phyloP scores from a whole-genome alignment of 2,888 invertebrate species.

The Amblyjoppa fuscipennis region DNA sequence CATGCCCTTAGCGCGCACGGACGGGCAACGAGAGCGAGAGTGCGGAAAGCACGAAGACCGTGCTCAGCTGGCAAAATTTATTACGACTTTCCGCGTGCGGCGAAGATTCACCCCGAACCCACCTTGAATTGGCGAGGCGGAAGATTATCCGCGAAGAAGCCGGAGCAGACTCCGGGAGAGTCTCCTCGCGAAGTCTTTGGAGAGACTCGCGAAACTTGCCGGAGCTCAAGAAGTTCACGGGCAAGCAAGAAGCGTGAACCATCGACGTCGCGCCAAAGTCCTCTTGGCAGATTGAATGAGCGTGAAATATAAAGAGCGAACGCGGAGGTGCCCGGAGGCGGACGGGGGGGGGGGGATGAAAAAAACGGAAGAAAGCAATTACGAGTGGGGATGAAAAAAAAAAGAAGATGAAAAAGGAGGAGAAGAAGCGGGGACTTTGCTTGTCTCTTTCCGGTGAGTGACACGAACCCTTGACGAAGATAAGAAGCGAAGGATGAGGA shows the following conservation, averaged over 20 bases:
- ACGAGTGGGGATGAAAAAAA: slow-evolving; percentile 27
- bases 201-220: slow-evolving; percentile 15
- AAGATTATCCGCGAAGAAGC: slow-evolving; percentile 8
- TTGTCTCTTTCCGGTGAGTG: slow-evolving; percentile 28
- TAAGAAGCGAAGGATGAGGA: neutral
- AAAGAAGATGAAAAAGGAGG: neutral
- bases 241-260: neutral
- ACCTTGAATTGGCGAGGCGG: slow-evolving; percentile 1
- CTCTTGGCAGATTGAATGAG: slow-evolving; percentile 48
- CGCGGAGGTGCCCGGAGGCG: neutral
- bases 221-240: slow-evolving; percentile 22
- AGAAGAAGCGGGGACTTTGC: neutral
- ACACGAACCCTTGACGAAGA: slow-evolving; percentile 16
- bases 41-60: neutral
- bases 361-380: slow-evolving; percentile 30
- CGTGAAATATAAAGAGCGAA: slow-evolving; percentile 37
- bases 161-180: neutral
- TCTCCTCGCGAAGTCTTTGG: slow-evolving; percentile 31
- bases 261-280: slow-evolving; percentile 30
- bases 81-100: slow-evolving; percentile 32
- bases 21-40: neutral
- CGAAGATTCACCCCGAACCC: neutral
- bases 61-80: slow-evolving; percentile 37
- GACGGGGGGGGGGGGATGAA: neutral
- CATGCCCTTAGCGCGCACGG: neutral